Evolutionary conservation across 1,140 invertebrate species (phyloP), one percentile per base, ranked within the genome.

Genomic region (Mylabris phalerata): DNA sequence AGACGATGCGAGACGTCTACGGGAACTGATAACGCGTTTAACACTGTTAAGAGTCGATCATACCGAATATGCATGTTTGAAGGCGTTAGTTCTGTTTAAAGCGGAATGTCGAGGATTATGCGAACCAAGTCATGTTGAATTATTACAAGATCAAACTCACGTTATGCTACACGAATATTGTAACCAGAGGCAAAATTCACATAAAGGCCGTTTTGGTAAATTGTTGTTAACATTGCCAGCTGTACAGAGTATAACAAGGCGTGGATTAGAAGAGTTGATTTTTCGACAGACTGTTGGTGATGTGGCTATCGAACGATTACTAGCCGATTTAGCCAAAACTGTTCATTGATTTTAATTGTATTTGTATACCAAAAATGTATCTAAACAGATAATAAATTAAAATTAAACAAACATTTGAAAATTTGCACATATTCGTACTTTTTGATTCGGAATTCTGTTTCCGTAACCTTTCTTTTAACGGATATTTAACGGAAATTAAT

Each of bases 31-130:
- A 10, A 78, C 79, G n/a, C 80, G 84, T 64, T 81, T 91, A 60
- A 75, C 78, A 19, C 72, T 82, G 0, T 73, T 87, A 41, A 77
- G 81, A 59, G 79, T 92, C 4, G 90, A 93, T 72, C 84, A 89
- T 66, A 90, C 87, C 0, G 91, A 94, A 70, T 89, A 87, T 67
- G 87, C 91, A 24, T 93, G 87, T 73, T 75, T 93, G 1, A 93
- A 93, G 73, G 87, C 88, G 0, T 78, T 89, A 1, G 80, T 90
- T 10, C 77, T 94, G 0, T 93, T 93, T 69, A 88, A 88, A 75
- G 82, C 86, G 90, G 88, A 91, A 72, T 78, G 79, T 26, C 70
- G 80, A 62, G 84, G 84, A 2, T 72, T 87, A n/a, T 78, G 78
- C 41, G 80, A 86, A 60, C 73, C 79, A 0, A 69, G 76, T 2